A percentile compares a stretch with the other conserved stretches of the same genome.
These are phyloP conservation scores for Stomatorhinus ivindoensis DNA, from an alignment of 2,113 vertebrate genomes.

Conservation along the genomic window DNA sequence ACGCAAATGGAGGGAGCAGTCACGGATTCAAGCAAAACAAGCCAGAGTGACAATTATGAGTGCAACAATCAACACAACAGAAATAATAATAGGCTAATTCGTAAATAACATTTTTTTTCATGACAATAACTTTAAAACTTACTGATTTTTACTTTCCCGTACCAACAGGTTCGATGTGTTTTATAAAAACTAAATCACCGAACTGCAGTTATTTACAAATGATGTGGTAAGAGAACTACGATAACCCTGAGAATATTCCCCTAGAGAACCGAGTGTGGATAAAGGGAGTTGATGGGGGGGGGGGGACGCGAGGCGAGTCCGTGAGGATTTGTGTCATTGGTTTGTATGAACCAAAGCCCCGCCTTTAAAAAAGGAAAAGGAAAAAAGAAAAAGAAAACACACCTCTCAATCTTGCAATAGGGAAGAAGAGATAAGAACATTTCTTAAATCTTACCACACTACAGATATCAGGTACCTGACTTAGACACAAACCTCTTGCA, in stretches of 20 bases:
- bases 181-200: not conserved
- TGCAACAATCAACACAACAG: not conserved
- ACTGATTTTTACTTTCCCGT: not conserved
- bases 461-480: conserved; percentile 39
- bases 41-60: not conserved
- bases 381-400: conserved; percentile 55
- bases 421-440: conserved; percentile 55
- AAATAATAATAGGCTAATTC: not conserved
- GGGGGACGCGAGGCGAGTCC: conserved; percentile 62
- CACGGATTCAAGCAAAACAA: not conserved
- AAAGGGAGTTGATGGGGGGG: conserved; percentile 37
- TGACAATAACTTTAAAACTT: not conserved
- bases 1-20: not conserved
- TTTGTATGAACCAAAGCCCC: conserved; percentile 66
- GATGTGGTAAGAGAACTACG: not conserved
- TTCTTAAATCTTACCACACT: conserved; percentile 50
- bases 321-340: conserved; percentile 64
- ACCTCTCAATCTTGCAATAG: conserved; percentile 64
- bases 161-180: not conserved
- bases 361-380: conserved; percentile 62
- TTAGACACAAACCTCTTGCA: conserved; percentile 25
- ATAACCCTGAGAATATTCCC: conserved; percentile 38
- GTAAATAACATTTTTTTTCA: not conserved
- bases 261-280: conserved; percentile 52
- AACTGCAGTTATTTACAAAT: not conserved